phyloP scores from a whole-genome alignment of 2,113 vertebrate genomes.

The Channa argus region DNA sequence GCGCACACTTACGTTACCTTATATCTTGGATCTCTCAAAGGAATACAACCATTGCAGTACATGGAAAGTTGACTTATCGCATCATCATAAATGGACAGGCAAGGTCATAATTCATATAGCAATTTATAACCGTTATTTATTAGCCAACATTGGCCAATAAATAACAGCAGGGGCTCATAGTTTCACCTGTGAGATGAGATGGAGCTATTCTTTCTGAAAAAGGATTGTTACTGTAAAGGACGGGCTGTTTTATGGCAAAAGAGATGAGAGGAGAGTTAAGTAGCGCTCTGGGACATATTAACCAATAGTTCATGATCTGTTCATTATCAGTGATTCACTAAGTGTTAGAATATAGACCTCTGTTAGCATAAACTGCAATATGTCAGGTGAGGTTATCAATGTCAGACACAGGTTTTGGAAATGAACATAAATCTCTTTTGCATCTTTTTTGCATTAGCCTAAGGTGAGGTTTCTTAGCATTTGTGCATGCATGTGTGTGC shows the following conservation, averaged over 20 bases:
- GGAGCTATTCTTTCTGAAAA: slow-evolving; percentile 27
- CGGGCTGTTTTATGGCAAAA: slow-evolving; percentile 61
- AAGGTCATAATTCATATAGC: slow-evolving; percentile 57
- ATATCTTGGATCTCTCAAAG: slow-evolving; percentile 39
- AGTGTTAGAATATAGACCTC: slow-evolving; percentile 8
- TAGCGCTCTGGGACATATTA: slow-evolving; percentile 50
- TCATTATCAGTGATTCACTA: slow-evolving; percentile 9
- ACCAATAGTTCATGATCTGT: slow-evolving; percentile 43
- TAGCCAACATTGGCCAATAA: background rate
- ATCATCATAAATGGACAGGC: slow-evolving; percentile 53
- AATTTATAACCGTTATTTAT: slow-evolving; percentile 74
- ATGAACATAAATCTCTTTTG: slow-evolving; percentile 9
- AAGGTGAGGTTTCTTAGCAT: slow-evolving; percentile 45
- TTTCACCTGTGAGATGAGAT: slow-evolving; percentile 29
- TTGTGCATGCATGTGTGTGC: slow-evolving; percentile 25
- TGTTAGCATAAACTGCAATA: background rate
- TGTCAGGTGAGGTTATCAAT: slow-evolving; percentile 10
- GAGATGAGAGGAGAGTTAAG: slow-evolving; percentile 66
- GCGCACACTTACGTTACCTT: slow-evolving; percentile 58
- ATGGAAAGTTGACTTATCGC: slow-evolving; percentile 61
- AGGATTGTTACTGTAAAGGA: slow-evolving; percentile 47
- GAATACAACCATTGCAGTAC: slow-evolving; percentile 35
- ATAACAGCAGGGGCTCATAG: slow-evolving; percentile 21
- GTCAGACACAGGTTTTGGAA: background rate
- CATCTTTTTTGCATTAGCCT: slow-evolving; percentile 17